Base-by-base conservation (phyloP, 2,797 vertebrate genomes). In the Perodicticus potto region DNA sequence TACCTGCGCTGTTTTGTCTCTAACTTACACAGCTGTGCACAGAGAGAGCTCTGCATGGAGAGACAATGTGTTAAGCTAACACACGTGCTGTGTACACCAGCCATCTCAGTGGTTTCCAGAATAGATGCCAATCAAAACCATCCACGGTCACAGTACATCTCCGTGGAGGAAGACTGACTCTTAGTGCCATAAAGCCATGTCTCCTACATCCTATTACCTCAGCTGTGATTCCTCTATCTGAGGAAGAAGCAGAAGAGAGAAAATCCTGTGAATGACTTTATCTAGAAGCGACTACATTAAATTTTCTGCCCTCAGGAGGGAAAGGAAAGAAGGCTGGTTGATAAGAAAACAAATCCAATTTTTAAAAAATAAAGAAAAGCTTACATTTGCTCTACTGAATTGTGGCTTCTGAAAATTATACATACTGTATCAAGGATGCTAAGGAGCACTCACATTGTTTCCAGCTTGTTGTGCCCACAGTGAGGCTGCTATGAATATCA, bases 341-440 rank as follows among this genome's bases (percentile, higher is more conserved):
- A 22, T 74, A n/a, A n/a, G 73, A 96, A 96, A 93, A 94, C 65
- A 85, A 86, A 86, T 83, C 43, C 74, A 83, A 69, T 89, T 92
- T 70, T 23, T 13, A 82, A 61, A 85, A 86, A 78, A 86, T n/a
- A 74, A 9, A 61, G 32, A 74, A 82, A 93, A 73, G 78, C 7
- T 91, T 49, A 2, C 57, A 85, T 81, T 93, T 96, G 53, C 55
- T 80, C 53, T 92, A 57, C 59, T 74, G 63, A 70, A 57, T 49
- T 80, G 10, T n/a, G 11, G 25, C 45, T 88, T 88, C 53, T 91
- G 61, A 73, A 93, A 89, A 82, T 63, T 34, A 89, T 22, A 43
- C 5, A 29, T 12, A 72, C 22, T 25, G 0, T 87, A 63, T 49
- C 57, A 94, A 63, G 59, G 57, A 25, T 32, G 59, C 72, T 84